Conservation (phyloP, 1,140 invertebrate species). For the Penaeus vannamei region DNA sequence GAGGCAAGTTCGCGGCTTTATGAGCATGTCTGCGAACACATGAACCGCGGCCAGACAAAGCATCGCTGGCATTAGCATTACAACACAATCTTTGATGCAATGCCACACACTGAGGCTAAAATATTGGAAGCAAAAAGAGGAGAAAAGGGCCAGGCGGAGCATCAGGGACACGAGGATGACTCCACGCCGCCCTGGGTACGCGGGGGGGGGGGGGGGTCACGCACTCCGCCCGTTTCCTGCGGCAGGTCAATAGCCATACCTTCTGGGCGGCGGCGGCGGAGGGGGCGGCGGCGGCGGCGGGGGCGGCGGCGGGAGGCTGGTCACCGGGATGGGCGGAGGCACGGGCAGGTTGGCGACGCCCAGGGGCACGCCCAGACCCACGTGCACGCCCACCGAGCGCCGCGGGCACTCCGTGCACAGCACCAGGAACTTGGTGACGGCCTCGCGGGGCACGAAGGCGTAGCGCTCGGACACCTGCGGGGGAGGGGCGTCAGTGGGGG, state of each 20-base stretch:
- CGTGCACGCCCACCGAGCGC: constrained; percentile 63
- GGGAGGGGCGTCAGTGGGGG: constrained; percentile 54
- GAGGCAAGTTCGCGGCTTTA: too few species aligned
- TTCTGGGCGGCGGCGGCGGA: background rate
- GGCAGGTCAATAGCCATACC: background rate
- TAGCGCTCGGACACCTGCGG: constrained; percentile 95
- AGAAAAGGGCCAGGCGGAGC: too few species aligned
- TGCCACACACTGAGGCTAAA: too few species aligned
- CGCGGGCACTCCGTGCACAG: constrained; percentile 94
- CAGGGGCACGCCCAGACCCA: constrained; percentile 55
- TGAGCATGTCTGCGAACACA: background rate
- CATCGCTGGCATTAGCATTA: too few species aligned
- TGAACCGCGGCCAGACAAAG: too few species aligned
- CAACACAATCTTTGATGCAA: too few species aligned
- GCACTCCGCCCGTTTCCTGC: background rate
- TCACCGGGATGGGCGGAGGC: constrained; percentile 29
- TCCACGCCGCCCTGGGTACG: too few species aligned
- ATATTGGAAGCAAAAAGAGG: too few species aligned
- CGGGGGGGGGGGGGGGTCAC: too few species aligned
- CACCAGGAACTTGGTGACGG: constrained; percentile 93
- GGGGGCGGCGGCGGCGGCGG: constrained; percentile 26
- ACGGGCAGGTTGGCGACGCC: constrained; percentile 50
- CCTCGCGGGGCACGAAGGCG: constrained; percentile 93
- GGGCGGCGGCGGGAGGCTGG: constrained; percentile 51
- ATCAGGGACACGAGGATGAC: too few species aligned